Percentiles rank a stretch among this genome's conserved stretches.
These are phyloP conservation scores for Prionailurus viverrinus DNA, from an alignment of 2,113 vertebrate species.

Conservation along the genomic window DNA sequence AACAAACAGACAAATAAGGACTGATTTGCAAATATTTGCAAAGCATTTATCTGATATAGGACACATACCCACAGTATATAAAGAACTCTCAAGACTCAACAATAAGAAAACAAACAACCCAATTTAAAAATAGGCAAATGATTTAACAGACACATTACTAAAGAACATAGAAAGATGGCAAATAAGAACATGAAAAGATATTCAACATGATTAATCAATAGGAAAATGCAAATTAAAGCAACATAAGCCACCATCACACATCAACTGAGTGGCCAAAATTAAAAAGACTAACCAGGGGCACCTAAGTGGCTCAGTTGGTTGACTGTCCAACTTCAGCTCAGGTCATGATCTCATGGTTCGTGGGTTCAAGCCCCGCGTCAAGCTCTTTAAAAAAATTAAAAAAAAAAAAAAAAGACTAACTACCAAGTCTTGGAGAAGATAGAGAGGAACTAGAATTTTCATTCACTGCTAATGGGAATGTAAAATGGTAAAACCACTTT, in stretches of 20 bases:
- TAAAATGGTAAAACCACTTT: background rate
- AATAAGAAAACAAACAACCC: background rate
- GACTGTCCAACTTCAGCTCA: too few relatives aligned
- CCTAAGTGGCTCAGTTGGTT: too few relatives aligned
- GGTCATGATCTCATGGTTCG: too few relatives aligned
- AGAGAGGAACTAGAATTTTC: background rate
- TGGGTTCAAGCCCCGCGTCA: too few relatives aligned
- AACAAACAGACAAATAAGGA: background rate
- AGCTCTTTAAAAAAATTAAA: too few relatives aligned
- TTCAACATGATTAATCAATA: background rate
- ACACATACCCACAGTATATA: background rate
- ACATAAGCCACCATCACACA: background rate
- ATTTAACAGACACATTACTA: background rate
- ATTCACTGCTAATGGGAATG: background rate
- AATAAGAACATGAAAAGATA: background rate
- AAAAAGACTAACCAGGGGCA: background rate
- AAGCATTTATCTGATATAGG: background rate
- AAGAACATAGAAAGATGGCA: background rate
- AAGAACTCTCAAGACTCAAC: background rate
- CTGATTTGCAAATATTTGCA: background rate
- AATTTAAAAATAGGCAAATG: background rate
- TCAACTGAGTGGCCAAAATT: background rate
- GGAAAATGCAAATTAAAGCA: background rate
- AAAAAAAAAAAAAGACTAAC: background rate
- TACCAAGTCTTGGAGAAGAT: background rate